Conservation (phyloP, 2,797 vertebrate genomes). For the Halcyon leucocephala region DNA sequence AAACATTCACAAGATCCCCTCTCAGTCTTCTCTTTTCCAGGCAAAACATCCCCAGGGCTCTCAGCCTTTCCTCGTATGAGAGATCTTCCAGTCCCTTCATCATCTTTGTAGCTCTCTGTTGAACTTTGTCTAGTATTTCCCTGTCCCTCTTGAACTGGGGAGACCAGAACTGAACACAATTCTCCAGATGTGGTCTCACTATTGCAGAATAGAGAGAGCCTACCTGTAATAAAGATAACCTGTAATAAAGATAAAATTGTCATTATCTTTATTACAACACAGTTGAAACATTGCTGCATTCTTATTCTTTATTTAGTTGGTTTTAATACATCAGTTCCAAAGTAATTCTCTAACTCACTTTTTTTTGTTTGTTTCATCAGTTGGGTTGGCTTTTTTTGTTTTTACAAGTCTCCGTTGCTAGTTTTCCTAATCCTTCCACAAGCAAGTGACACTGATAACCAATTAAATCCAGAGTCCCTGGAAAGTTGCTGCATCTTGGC, state of each 20-base stretch:
- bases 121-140: no score
- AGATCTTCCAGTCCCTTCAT: no score
- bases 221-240: no score
- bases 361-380: neutral
- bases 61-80: no score
- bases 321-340: conserved; percentile 20
- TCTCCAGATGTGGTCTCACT: no score
- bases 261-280: neutral
- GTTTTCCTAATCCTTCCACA: conserved; percentile 57
- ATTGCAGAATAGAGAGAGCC: no score
- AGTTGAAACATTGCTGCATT: neutral
- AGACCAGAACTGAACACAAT: no score
- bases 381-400: neutral
- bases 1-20: no score
- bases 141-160: no score
- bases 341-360: neutral
- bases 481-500: neutral
- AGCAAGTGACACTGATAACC: conserved; percentile 73
- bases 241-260: neutral
- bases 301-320: neutral
- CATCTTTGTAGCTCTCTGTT: no score
- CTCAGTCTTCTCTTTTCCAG: no score
- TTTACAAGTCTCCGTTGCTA: conserved; percentile 62
- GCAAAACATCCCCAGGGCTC: no score
- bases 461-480: conserved; percentile 42